Percentiles rank a stretch among this genome's conserved stretches.
Conservation (phyloP, 35 echinoderm and acorn worm genomes). For the Holothuria glaberrima region DNA sequence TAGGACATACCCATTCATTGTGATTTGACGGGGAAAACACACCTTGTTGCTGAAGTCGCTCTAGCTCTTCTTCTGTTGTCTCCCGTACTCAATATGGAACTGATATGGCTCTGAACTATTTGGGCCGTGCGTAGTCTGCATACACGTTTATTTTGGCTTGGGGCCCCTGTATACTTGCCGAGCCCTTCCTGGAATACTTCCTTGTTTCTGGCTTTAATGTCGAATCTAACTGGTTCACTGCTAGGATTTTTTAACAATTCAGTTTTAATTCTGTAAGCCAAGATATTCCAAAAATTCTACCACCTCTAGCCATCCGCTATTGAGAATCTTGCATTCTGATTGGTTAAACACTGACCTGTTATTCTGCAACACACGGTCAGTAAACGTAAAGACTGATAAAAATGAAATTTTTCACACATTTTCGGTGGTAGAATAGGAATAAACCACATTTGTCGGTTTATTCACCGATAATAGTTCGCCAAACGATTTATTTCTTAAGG, state of each 20-base stretch:
- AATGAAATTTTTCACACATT: too few species aligned
- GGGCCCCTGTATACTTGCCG: not conserved
- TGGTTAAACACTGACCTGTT: too few species aligned
- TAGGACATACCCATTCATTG: constrained; percentile 60
- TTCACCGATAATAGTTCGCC: too few species aligned
- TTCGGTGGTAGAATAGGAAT: too few species aligned
- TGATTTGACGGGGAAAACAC: not conserved
- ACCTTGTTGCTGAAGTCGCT: not conserved
- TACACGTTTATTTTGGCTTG: not conserved
- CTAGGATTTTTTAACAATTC: not conserved
- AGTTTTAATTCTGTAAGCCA: constrained; percentile 1
- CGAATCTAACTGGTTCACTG: not conserved
- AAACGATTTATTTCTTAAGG: too few species aligned
- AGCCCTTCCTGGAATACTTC: constrained; percentile 4
- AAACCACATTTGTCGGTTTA: too few species aligned
- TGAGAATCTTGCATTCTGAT: too few species aligned
- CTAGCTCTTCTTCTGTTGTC: constrained; percentile 47
- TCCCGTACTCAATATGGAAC: constrained; percentile 57
- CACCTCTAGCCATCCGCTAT: too few species aligned
- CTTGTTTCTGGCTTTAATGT: not conserved
- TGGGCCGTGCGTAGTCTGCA: not conserved
- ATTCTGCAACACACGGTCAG: too few species aligned
- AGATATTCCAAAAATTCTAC: not conserved
- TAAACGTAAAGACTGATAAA: too few species aligned
- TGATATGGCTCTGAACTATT: not conserved